Evolutionary conservation across 2,888 invertebrate genomes (phyloP).

Genomic region (Drosophila barbarae): DNA sequence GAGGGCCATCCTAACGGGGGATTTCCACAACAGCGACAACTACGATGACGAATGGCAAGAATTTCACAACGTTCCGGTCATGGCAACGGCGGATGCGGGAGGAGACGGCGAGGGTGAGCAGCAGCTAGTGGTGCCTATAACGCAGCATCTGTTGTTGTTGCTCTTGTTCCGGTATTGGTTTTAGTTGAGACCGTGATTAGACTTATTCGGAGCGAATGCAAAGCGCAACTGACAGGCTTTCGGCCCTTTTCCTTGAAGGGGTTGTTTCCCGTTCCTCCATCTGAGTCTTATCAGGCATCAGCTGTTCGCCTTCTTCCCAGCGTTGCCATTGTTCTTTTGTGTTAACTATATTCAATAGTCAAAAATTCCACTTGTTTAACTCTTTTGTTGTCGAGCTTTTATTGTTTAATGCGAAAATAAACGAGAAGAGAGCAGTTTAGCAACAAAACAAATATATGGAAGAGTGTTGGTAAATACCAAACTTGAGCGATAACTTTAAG

Average conservation of each 20-base stretch:
- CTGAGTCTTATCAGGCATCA: conserved; percentile 12
- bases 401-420: conserved; percentile 18
- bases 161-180: background rate
- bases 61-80: conserved; percentile 56
- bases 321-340: background rate
- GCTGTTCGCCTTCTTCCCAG: conserved; percentile 10
- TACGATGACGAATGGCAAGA: conserved; percentile 40
- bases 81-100: conserved; percentile 9
- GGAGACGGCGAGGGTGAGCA: background rate
- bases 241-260: conserved; percentile 11
- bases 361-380: conserved; percentile 11
- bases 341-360: background rate
- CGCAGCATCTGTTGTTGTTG: conserved; percentile 9
- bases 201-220: conserved; percentile 15
- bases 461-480: conserved; percentile 12
- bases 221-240: conserved; percentile 22
- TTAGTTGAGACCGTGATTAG: conserved; percentile 1
- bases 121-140: conserved; percentile 18
- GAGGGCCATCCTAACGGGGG: conserved; percentile 65
- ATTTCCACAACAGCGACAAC: conserved; percentile 24
- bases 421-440: conserved; percentile 2
- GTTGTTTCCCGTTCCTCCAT: conserved; percentile 17
- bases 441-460: conserved; percentile 10
- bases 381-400: conserved; percentile 32
- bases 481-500: background rate